A percentile compares a stretch with the other conserved stretches of the same genome.
phyloP scores from a whole-genome alignment of 2,113 vertebrate species.

The Prinia subflava region DNA sequence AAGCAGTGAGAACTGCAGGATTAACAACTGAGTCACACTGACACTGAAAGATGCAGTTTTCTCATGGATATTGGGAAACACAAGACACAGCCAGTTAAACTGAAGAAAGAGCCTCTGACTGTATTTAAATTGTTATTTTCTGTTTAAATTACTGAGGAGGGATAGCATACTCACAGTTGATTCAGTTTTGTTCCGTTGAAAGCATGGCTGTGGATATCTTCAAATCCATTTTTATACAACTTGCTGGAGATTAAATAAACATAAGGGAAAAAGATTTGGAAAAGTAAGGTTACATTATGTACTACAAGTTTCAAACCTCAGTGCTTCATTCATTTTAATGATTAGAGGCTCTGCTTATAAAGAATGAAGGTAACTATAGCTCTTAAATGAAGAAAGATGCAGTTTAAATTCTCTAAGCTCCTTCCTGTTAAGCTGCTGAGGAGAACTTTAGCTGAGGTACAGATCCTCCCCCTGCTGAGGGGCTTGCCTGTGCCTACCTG shows the following conservation, averaged over 20 bases:
- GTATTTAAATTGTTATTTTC: not conserved
- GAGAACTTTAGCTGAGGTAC: not conserved
- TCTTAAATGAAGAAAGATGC: not conserved
- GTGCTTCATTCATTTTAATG: not conserved
- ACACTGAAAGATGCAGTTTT: not conserved
- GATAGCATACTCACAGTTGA: conserved; percentile 80
- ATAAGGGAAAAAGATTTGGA: conserved; percentile 7
- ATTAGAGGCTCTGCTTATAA: not conserved
- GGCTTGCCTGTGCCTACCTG: not conserved
- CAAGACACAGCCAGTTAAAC: not conserved
- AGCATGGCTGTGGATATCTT: conserved; percentile 84
- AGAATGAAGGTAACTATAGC: not conserved
- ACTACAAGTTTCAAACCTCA: not conserved
- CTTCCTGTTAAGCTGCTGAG: not conserved
- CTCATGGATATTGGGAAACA: not conserved
- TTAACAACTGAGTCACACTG: not conserved
- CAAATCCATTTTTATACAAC: conserved; percentile 87
- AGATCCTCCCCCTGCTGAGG: not conserved
- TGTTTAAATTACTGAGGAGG: not conserved
- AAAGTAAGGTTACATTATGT: not conserved
- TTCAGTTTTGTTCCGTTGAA: conserved; percentile 90
- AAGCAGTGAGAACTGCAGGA: not conserved
- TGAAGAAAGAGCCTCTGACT: not conserved
- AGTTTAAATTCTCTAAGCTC: not conserved
- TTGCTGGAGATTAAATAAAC: conserved; percentile 71